Evolutionary conservation across 2,797 vertebrate genomes (phyloP), one percentile per base, ranked within the genome.

Genomic region (Telmatherina bonti): DNA sequence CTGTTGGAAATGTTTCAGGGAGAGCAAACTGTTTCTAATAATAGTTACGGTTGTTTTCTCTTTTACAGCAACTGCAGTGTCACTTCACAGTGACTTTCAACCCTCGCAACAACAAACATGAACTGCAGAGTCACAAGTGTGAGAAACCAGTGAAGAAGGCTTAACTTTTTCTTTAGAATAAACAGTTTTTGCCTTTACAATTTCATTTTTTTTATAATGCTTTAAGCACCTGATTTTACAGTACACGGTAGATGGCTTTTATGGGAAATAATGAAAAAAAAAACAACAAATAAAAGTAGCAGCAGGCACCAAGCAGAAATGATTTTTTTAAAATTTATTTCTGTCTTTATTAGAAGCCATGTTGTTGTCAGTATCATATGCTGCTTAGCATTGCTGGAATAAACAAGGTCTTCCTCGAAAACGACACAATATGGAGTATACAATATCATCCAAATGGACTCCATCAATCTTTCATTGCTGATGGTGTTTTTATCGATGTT

Each of bases 41-140:
- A 65, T 9, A 24, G 0, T 47, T 62, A 7, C 22, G 60, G 4
- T 45, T 29, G 4, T 72, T 26, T 81, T 27, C n/a, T 18, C 59
- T 56, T 81, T 43, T 27, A 47, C 74, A 94, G 94, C 63, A 68
- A 1, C 20, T 93, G 60, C 70, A 47, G 1, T 95, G 94, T 52
- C 24, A 20, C 10, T 93, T 93, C 61, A 30, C 47, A 0, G 85
- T 94, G 64, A 5, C 54, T 6, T 71, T 78, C 10, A 7, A 93
- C 72, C 81, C 51, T 16, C 62, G 20, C 33, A 76, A 67, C 26
- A 22, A 78, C n/a, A 62, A 72, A 51, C 70, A 87, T 12, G 7
- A 63, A 11, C n/a, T 90, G 69, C 4, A 67, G 11, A 5, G 0
- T 0, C 12, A 43, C 0, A 72, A 38, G 18, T 95, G 93, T 85